phyloP scores from a whole-genome alignment of 1,140 invertebrate species.

The Odontomachus brunneus region DNA sequence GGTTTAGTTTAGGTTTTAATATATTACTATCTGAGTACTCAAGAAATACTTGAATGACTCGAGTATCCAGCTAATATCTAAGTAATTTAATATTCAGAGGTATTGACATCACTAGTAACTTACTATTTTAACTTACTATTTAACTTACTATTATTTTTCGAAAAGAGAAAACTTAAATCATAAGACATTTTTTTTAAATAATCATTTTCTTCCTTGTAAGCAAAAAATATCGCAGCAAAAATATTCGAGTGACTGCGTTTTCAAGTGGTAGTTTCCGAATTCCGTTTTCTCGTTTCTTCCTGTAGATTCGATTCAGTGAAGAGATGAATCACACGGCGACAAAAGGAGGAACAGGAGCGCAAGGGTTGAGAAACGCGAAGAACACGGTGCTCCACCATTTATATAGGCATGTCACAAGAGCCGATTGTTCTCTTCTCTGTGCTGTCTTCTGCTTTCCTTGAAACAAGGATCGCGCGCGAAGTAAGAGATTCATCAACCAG shows the following conservation, averaged over 20 bases:
- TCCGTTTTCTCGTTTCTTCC: slow-evolving; percentile 54
- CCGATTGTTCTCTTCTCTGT: slow-evolving; percentile 72
- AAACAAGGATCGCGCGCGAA: slow-evolving; percentile 64
- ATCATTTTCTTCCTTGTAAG: not conserved
- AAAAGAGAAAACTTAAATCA: too few species aligned
- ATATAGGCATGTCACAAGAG: slow-evolving; percentile 69
- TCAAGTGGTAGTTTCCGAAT: slow-evolving; percentile 31
- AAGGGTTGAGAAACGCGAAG: slow-evolving; percentile 59
- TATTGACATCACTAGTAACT: too few species aligned
- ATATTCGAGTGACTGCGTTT: not conserved
- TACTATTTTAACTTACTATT: too few species aligned
- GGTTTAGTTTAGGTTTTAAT: too few species aligned
- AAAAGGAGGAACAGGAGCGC: slow-evolving; percentile 31
- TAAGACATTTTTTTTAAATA: too few species aligned
- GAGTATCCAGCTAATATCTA: too few species aligned
- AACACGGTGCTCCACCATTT: slow-evolving; percentile 71
- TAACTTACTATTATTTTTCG: not conserved
- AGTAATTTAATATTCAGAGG: too few species aligned
- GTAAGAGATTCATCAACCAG: slow-evolving; percentile 70
- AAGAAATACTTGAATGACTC: too few species aligned
- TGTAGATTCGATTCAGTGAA: slow-evolving; percentile 50
- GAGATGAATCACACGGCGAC: slow-evolving; percentile 55
- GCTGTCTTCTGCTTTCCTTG: slow-evolving; percentile 30
- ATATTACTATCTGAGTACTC: too few species aligned
- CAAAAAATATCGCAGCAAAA: not conserved